Conservation (phyloP, 2,113 vertebrate genomes). For the Dasyornis broadbenti region DNA sequence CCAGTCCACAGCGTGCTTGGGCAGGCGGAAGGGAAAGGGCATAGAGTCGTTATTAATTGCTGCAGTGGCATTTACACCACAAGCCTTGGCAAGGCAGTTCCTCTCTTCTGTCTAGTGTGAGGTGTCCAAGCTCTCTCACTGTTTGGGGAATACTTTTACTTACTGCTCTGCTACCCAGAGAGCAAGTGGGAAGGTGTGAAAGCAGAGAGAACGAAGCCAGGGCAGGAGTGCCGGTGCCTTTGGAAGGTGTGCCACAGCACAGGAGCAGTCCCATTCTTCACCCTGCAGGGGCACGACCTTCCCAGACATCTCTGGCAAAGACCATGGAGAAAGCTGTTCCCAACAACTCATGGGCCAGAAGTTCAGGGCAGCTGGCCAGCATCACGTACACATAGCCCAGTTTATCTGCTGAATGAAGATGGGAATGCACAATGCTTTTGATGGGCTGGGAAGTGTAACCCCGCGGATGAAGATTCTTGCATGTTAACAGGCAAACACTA, state of each 20-base stretch:
- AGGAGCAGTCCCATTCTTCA: not conserved
- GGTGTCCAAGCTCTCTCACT: not conserved
- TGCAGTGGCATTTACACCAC: not conserved
- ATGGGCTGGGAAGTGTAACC: not conserved
- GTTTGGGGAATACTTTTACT: not conserved
- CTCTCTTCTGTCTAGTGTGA: not conserved
- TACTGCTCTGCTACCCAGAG: not conserved
- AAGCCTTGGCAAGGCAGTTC: not conserved
- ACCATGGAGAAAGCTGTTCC: not conserved
- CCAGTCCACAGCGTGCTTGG: accelerated
- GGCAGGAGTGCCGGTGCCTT: accelerated
- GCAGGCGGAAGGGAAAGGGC: conserved; percentile 13
- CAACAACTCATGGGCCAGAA: accelerated
- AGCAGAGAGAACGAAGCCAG: not conserved
- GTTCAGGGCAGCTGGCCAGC: not conserved
- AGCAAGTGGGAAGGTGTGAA: not conserved
- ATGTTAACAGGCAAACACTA: not conserved
- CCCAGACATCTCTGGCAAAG: not conserved
- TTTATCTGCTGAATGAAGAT: not conserved
- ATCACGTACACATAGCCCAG: accelerated
- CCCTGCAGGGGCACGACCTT: not conserved
- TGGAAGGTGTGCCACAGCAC: not conserved
- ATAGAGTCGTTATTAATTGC: not conserved
- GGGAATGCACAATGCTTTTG: accelerated
- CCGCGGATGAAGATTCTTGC: not conserved